Percentiles rank a stretch among this genome's conserved stretches.
Evolutionary conservation across 2,113 vertebrate species (phyloP).

Genomic region (Nothoprocta perdicaria): DNA sequence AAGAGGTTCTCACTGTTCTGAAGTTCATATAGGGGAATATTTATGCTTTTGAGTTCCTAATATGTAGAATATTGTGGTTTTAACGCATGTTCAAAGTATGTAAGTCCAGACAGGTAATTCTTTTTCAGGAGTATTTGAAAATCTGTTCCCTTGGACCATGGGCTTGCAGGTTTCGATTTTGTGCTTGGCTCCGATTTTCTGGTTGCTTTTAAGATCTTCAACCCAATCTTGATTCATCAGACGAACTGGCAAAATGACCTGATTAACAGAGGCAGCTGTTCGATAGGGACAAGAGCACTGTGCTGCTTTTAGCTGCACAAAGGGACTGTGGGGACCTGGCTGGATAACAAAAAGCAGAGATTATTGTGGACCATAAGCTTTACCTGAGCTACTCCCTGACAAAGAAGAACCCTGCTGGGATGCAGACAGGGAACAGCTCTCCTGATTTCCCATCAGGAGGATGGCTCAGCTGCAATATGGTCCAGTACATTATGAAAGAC

Average conservation of each 20-base stretch:
- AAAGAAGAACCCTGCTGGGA: conserved; percentile 15
- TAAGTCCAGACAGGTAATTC: neutral
- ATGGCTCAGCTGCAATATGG: conserved; percentile 56
- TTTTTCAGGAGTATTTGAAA: neutral
- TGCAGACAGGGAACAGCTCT: conserved; percentile 9
- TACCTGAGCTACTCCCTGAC: conserved; percentile 46
- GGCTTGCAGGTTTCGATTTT: neutral
- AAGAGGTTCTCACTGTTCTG: neutral
- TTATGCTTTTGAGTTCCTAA: neutral
- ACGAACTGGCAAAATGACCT: neutral
- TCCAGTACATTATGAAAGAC: conserved; percentile 46
- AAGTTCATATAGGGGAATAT: neutral
- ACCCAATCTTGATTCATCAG: neutral
- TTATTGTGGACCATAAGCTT: neutral
- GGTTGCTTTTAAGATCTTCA: conserved; percentile 4
- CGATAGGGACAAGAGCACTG: conserved; percentile 17
- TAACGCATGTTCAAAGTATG: neutral
- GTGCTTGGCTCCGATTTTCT: neutral
- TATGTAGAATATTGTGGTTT: neutral
- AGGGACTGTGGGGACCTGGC: conserved; percentile 18
- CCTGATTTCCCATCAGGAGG: conserved; percentile 50
- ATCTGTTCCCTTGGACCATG: neutral
- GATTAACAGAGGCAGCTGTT: conserved; percentile 27
- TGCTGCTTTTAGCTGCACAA: neutral
- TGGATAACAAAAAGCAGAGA: conserved; percentile 8